Percentiles rank a stretch among this genome's conserved stretches.
Conservation (phyloP, 2,888 invertebrate genomes). For the Brachypalpus laphriformis region DNA sequence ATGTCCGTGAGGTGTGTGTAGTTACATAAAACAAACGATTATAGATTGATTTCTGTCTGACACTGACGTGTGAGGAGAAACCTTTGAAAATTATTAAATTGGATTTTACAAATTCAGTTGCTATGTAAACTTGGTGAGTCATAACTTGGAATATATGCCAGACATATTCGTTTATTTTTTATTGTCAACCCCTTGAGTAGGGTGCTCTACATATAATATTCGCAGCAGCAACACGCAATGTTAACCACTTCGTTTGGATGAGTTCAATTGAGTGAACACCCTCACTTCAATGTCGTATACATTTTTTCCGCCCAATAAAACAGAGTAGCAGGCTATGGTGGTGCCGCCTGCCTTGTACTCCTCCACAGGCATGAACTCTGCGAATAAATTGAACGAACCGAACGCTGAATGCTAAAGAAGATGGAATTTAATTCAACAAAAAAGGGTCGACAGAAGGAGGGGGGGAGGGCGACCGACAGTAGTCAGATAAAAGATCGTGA, state of each 20-base stretch:
- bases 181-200: constrained; percentile 34
- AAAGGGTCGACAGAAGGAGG: neutral
- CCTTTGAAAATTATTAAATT: constrained; percentile 29
- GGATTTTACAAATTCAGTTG: constrained; percentile 1
- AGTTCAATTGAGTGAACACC: constrained; percentile 49
- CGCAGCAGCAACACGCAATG: constrained; percentile 23
- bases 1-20: neutral
- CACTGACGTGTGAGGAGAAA: neutral
- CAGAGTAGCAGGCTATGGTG: neutral
- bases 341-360: neutral
- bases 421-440: constrained; percentile 40
- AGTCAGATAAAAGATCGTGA: constrained; percentile 57
- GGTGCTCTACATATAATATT: neutral
- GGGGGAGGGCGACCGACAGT: neutral
- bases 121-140: constrained; percentile 16
- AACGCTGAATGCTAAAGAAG: constrained; percentile 46
- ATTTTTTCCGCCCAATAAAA: neutral
- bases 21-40: constrained; percentile 17
- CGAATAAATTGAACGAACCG: constrained; percentile 42
- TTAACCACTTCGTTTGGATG: constrained; percentile 34
- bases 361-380: constrained; percentile 18
- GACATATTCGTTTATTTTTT: constrained; percentile 22
- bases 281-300: constrained; percentile 3
- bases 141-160: constrained; percentile 29
- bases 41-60: constrained; percentile 19